Conservation (phyloP, 2,888 invertebrate genomes). For the Fissipunctia ypsillon region DNA sequence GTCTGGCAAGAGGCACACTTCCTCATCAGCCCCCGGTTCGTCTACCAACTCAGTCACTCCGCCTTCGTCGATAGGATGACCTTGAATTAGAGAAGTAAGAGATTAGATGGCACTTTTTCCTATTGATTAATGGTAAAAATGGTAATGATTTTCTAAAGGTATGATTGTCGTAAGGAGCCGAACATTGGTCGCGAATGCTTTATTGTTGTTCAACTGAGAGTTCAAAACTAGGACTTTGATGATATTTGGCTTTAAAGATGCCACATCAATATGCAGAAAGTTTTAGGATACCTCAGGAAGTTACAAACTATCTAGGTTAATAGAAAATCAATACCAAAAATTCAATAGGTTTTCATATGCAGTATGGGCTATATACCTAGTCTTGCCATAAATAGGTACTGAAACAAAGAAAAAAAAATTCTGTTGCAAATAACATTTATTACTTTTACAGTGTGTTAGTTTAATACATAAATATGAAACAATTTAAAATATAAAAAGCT, state of each 20-base stretch:
- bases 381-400: too few relatives aligned
- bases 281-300: background rate
- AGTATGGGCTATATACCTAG: background rate
- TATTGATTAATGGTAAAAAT: background rate
- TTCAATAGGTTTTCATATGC: background rate
- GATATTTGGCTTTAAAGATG: background rate
- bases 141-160: background rate
- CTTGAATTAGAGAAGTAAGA: slow-evolving; percentile 17
- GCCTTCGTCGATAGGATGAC: slow-evolving; percentile 68
- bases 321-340: background rate
- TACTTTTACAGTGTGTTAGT: too few relatives aligned
- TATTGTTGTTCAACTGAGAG: background rate
- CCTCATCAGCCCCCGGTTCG: slow-evolving; percentile 92
- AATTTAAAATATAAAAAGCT: too few relatives aligned
- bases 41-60: slow-evolving; percentile 82
- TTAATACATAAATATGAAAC: too few relatives aligned
- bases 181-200: background rate
- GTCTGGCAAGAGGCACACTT: slow-evolving; percentile 93
- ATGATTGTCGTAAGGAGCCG: background rate
- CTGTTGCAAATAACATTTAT: too few relatives aligned
- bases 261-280: background rate
- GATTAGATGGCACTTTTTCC: background rate
- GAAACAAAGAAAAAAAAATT: too few relatives aligned
- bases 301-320: background rate
- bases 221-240: background rate